Base-by-base conservation (phyloP, 1,140 invertebrate genomes). In the Ceratina calcarata region DNA sequence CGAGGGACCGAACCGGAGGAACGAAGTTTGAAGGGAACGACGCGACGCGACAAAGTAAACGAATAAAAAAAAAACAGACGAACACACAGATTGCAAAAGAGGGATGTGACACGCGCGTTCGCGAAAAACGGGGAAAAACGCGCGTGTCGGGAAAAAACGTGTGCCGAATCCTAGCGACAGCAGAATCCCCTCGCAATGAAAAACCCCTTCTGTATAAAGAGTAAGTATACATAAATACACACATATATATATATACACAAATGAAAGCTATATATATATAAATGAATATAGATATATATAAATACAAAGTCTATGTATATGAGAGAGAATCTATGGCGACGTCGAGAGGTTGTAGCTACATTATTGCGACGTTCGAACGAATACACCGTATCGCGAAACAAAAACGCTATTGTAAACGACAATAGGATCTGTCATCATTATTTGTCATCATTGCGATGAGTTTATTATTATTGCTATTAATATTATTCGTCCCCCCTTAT, bases 171-270 rank as follows among this genome's bases (percentile, higher is more conserved):
- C 72, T 82, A 86, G 80, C 84, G 83, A 79, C 87, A 85, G 82
- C 85, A 82, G 86, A 70, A 86, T 80, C 80, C 87, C 84, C 85
- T 88, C 89, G 82, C 88, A 84, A 78, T 78, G 85, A 91, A 91
- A 66, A 89, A 84, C 79, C 85, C 87, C 90, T 89, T 91, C 91
- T 92, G 91, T 92, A 92, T 90, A 91, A 92, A 91, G 87, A 91
- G 91, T 92, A 91, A 92, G 91, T 92, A 92, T 90, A 88, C 84
- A 88, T 80, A 87, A 45, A 80, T 80, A 83, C 75, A 86, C 77
- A 87, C 62, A 73, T 49, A 86, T 68, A 81, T 58, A 82, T 69
- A 76, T 62, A 71, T 49, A 76, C 61, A 83, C 67, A 64, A 20
- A 61, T 71, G 74, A 55, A 55, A 24, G 57, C 24, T 75, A 81